Evolutionary conservation across 2,113 vertebrate genomes (phyloP).

Genomic region (Theristicus caerulescens): DNA sequence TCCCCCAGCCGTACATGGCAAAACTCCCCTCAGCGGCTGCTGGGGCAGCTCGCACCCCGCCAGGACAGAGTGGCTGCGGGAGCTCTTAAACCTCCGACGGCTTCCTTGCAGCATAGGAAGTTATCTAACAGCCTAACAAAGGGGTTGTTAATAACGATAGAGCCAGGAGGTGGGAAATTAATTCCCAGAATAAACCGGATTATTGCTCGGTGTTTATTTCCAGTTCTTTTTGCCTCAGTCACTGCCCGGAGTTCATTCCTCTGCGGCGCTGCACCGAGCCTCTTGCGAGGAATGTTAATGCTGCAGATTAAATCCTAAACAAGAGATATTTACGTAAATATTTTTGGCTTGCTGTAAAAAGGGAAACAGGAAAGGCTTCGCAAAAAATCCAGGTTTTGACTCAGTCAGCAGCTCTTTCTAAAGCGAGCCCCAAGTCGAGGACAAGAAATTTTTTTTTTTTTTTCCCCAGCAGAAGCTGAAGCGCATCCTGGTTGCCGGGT

Average conservation of each 20-base stretch:
- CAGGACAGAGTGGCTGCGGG: fast-evolving
- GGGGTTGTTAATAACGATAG: constrained; percentile 45
- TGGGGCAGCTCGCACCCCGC: fast-evolving
- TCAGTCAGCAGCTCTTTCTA: constrained; percentile 9
- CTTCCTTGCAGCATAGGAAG: neutral
- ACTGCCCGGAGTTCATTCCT: neutral
- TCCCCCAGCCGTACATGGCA: fast-evolving
- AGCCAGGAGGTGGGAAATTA: constrained; percentile 29
- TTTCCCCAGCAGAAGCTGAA: neutral
- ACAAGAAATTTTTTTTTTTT: neutral
- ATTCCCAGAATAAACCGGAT: constrained; percentile 66
- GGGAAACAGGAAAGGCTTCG: neutral
- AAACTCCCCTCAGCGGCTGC: fast-evolving
- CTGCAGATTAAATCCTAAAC: constrained; percentile 58
- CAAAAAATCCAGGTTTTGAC: neutral
- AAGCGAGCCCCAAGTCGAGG: neutral
- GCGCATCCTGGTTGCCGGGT: neutral
- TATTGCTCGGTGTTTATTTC: constrained; percentile 36
- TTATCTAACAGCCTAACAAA: constrained; percentile 66
- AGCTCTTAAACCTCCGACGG: neutral
- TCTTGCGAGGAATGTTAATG: constrained; percentile 73
- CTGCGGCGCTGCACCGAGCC: neutral
- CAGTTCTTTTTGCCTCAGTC: neutral
- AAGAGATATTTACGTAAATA: constrained; percentile 43
- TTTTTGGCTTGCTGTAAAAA: neutral